Evolutionary conservation across 2,113 vertebrate genomes (phyloP).

Genomic region (Heterochromis multidens): DNA sequence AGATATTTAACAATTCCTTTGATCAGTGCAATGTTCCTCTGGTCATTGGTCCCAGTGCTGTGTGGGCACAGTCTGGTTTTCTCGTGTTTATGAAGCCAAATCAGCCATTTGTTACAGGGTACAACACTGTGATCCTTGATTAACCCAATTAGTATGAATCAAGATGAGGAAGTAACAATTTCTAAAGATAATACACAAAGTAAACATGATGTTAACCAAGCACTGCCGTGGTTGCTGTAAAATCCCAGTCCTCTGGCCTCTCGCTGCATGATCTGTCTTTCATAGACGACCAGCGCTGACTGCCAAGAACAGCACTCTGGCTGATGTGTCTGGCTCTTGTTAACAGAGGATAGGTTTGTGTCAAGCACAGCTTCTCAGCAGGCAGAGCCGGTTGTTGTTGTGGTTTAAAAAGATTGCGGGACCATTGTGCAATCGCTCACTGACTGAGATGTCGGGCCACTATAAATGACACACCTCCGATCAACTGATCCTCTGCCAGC

Average conservation of each 20-base stretch:
- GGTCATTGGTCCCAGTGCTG: neutral
- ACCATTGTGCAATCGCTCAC: conserved; percentile 42
- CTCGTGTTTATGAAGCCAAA: neutral
- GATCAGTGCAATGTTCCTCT: conserved; percentile 22
- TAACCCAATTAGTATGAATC: conserved; percentile 56
- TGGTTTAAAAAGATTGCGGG: conserved; percentile 24
- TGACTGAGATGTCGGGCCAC: conserved; percentile 41
- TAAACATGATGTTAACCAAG: conserved; percentile 66
- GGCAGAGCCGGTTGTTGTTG: conserved; percentile 50
- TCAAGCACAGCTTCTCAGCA: conserved; percentile 43
- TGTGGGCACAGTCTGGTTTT: neutral
- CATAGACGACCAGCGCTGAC: conserved; percentile 34
- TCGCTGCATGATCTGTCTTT: conserved; percentile 62
- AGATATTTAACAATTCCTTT: neutral
- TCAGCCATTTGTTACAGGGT: conserved; percentile 12
- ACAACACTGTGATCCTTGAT: conserved; percentile 27
- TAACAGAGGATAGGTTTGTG: conserved; percentile 61
- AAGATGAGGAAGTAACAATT: conserved; percentile 44
- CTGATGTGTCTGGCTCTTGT: conserved; percentile 72
- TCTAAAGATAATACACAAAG: conserved; percentile 64
- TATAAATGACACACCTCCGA: conserved; percentile 61
- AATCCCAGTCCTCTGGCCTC: conserved; percentile 52
- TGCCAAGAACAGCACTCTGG: conserved; percentile 74
- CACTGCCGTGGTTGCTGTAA: conserved; percentile 45
- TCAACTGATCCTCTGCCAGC: conserved; percentile 55